Percentiles rank a stretch among this genome's conserved stretches.
Conservation (phyloP, 2,888 invertebrate genomes). For the Xylota sylvarum region DNA sequence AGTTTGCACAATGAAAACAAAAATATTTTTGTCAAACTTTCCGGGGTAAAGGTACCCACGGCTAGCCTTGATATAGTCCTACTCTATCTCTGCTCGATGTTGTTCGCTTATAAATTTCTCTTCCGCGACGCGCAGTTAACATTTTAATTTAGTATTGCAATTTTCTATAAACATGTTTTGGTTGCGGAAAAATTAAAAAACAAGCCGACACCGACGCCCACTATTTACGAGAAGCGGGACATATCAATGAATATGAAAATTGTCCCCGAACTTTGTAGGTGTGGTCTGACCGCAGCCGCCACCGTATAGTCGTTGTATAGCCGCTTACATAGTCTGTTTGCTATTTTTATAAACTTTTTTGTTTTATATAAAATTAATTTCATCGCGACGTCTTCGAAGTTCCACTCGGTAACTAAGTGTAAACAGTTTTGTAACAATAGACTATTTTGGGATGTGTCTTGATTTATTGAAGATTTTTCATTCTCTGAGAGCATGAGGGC, state of each 20-base stretch:
- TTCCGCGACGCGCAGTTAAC: constrained; percentile 2
- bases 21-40: not conserved
- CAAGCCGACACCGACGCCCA: constrained; percentile 1
- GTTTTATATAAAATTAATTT: not conserved
- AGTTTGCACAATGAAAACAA: not conserved
- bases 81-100: not conserved
- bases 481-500: too few relatives aligned
- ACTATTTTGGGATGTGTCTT: not conserved
- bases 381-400: not conserved
- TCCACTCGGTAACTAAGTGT: not conserved
- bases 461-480: too few relatives aligned
- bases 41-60: constrained; percentile 14
- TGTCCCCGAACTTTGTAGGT: constrained; percentile 22
- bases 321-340: not conserved
- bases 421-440: not conserved
- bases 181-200: not conserved
- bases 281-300: constrained; percentile 3
- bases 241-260: constrained; percentile 3
- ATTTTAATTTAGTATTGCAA: constrained; percentile 27
- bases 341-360: constrained; percentile 9
- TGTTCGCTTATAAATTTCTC: not conserved
- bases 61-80: constrained; percentile 8
- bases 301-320: too few relatives aligned
- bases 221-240: not conserved
- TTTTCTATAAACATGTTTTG: constrained; percentile 10